Evolutionary conservation across 2,888 invertebrate species (phyloP).

Genomic region (Pachliopta kotzebuea): DNA sequence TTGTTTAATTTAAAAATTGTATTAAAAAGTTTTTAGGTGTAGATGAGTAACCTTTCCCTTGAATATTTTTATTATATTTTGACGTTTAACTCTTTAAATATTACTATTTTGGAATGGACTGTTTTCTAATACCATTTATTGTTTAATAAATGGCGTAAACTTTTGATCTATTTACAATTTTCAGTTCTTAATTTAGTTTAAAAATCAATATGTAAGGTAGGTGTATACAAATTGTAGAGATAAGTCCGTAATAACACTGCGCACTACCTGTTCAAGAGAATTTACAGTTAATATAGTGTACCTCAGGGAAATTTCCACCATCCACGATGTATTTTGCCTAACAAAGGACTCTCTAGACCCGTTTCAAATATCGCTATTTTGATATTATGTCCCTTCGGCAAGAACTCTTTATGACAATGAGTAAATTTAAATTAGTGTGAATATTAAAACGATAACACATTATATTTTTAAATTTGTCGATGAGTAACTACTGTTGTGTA

Average conservation of each 20-base stretch:
- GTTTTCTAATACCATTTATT: too few species aligned
- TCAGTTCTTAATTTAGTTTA: neutral
- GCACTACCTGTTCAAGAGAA: slow-evolving; percentile 2
- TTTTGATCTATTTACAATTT: neutral
- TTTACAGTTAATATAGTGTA: slow-evolving; percentile 5
- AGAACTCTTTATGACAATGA: slow-evolving; percentile 2
- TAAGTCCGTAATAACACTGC: slow-evolving; percentile 1
- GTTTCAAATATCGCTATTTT: slow-evolving; percentile 2
- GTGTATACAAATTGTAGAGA: neutral
- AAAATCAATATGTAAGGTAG: neutral
- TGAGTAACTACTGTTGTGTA: too few species aligned
- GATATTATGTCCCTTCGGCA: neutral
- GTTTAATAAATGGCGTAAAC: too few species aligned
- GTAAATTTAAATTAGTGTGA: neutral
- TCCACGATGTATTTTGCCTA: slow-evolving; percentile 4
- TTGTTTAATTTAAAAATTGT: too few species aligned
- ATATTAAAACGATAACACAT: neutral
- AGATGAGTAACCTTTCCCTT: too few species aligned
- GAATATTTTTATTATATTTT: too few species aligned
- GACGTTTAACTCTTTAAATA: too few species aligned
- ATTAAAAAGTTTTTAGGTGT: too few species aligned
- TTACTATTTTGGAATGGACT: too few species aligned
- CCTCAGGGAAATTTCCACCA: slow-evolving; percentile 3
- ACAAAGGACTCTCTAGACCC: slow-evolving; percentile 3
- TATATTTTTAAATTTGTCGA: neutral